phyloP scores from a whole-genome alignment of 2,888 invertebrate species.

The Scotopteryx bipunctaria region DNA sequence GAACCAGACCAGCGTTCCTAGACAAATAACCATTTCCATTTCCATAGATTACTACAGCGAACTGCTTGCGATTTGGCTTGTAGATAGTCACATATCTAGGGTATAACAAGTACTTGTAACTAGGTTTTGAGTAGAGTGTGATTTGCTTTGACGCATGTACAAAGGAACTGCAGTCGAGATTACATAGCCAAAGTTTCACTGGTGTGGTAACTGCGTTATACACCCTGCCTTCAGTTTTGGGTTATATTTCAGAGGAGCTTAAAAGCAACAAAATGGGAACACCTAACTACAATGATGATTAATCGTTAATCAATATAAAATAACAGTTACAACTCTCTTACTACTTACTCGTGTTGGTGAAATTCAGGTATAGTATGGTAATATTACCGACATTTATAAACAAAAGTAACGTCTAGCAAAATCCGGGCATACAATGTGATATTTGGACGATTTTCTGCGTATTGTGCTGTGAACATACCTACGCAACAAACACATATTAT shows the following conservation, averaged over 20 bases:
- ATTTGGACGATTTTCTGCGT: too few species aligned
- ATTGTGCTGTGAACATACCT: too few species aligned
- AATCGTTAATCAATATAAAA: too few species aligned
- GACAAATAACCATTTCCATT: constrained; percentile 1
- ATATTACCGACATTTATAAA: too few species aligned
- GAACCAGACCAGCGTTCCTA: background rate
- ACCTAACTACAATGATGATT: too few species aligned
- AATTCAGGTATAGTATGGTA: too few species aligned
- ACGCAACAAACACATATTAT: too few species aligned
- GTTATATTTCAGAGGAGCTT: background rate
- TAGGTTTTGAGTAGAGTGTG: constrained; percentile 11
- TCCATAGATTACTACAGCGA: background rate
- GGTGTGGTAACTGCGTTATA: background rate
- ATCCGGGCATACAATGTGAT: too few species aligned
- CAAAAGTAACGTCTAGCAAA: too few species aligned
- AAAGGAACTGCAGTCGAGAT: constrained; percentile 22
- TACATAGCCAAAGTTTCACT: constrained; percentile 1
- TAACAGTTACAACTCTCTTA: too few species aligned
- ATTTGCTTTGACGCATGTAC: constrained; percentile 32
- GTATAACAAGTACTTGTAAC: constrained; percentile 2
- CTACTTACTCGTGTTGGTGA: too few species aligned
- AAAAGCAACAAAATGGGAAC: too few species aligned
- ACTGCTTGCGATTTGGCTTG: background rate
- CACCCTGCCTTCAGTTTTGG: background rate
- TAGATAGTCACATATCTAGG: constrained; percentile 1